Evolutionary conservation across 2,797 vertebrate species (phyloP).

Genomic region (Tenualosa thibaudeaui): DNA sequence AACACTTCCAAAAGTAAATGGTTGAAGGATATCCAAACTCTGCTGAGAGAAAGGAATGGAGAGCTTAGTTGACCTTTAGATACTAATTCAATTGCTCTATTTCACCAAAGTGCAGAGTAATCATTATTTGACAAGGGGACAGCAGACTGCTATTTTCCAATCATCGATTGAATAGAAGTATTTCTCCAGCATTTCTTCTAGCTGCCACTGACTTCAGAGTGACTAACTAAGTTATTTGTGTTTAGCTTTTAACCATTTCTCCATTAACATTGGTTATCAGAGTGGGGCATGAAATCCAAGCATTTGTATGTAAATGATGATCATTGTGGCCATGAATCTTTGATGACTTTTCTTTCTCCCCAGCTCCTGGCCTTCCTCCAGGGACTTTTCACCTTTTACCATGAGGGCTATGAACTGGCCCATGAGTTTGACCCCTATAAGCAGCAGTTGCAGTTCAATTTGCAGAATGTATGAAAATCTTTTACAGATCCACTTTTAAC

Average conservation of each 20-base stretch:
- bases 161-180: neutral
- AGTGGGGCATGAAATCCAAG: neutral
- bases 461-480: conserved; percentile 88
- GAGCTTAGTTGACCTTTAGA: neutral
- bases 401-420: conserved; percentile 96
- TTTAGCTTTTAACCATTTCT: neutral
- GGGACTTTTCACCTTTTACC: conserved; percentile 97
- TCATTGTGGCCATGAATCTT: neutral
- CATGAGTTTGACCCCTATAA: conserved; percentile 97
- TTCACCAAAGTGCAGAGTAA: neutral
- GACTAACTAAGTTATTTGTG: neutral
- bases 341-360: conserved; percentile 47
- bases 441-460: conserved; percentile 95
- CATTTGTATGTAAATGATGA: neutral
- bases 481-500: neutral
- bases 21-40: conserved; percentile 23
- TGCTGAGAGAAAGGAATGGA: conserved; percentile 31
- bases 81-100: neutral
- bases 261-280: neutral
- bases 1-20: conserved; percentile 15
- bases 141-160: neutral
- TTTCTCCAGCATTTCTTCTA: neutral
- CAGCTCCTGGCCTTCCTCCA: conserved; percentile 97
- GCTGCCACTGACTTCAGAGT: neutral
- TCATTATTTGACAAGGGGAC: neutral